Evolutionary conservation across 2,797 vertebrate species (phyloP).

Genomic region (Intellagama lesueurii): DNA sequence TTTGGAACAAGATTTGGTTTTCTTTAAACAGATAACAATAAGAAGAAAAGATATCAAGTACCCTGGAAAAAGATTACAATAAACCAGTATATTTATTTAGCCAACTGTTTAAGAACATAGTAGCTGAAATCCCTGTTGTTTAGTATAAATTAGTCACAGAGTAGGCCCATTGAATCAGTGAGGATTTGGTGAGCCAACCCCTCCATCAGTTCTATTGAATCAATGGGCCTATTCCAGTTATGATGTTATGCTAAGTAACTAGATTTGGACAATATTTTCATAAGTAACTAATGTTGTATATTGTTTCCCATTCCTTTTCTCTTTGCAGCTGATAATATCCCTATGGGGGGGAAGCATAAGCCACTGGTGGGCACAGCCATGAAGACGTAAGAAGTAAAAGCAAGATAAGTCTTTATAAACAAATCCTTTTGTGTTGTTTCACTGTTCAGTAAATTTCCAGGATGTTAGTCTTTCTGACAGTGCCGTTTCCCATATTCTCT

Average conservation of each 20-base stretch:
- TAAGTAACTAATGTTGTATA: background rate
- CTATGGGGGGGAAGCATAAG: background rate
- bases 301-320: background rate
- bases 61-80: background rate
- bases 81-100: background rate
- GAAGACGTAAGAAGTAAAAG: background rate
- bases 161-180: too few relatives aligned
- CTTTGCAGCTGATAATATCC: background rate
- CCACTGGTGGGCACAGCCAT: background rate
- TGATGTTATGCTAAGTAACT: too few relatives aligned
- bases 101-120: background rate
- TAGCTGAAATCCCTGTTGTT: too few relatives aligned
- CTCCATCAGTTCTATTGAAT: too few relatives aligned
- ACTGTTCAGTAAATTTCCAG: background rate
- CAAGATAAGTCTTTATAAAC: background rate
- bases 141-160: too few relatives aligned
- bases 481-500: background rate
- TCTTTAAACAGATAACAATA: background rate
- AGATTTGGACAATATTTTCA: background rate
- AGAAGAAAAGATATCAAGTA: background rate
- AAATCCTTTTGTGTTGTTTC: background rate
- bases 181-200: too few relatives aligned
- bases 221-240: too few relatives aligned
- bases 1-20: background rate
- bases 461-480: background rate